Evolutionary conservation across 2,888 invertebrate genomes (phyloP).

Genomic region (Drosophila buzzatii): DNA sequence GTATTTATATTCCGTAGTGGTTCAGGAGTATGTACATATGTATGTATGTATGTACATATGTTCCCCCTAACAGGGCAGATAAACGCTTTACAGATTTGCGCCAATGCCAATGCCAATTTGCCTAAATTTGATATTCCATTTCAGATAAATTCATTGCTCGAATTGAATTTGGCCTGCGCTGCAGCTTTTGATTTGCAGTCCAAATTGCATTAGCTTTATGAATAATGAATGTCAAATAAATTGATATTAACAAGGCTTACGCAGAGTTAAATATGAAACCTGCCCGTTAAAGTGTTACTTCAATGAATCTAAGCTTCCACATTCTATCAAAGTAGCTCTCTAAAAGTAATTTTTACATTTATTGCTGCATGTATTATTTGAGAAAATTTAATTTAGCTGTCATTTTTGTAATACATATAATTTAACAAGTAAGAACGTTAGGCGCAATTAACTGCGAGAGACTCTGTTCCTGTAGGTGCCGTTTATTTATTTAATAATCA

Average conservation of each 20-base stretch:
- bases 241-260: neutral
- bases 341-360: neutral
- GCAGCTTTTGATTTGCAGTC: neutral
- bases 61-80: neutral
- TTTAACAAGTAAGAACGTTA: too few species aligned
- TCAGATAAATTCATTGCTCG: slow-evolving; percentile 47
- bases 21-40: too few species aligned
- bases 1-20: neutral
- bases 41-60: neutral
- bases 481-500: too few species aligned
- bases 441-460: too few species aligned
- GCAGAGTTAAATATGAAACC: neutral
- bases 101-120: slow-evolving; percentile 40
- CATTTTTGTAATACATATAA: neutral
- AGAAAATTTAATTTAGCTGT: neutral
- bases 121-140: slow-evolving; percentile 67
- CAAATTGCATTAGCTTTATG: slow-evolving; percentile 7
- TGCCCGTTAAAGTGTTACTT: neutral
- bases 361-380: neutral
- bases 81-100: slow-evolving; percentile 41
- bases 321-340: neutral
- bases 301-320: neutral
- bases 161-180: slow-evolving; percentile 49
- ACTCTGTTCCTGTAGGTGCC: too few species aligned
- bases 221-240: neutral